Conservation (phyloP, 2,797 vertebrate genomes). For the Enteromius treurensis region DNA sequence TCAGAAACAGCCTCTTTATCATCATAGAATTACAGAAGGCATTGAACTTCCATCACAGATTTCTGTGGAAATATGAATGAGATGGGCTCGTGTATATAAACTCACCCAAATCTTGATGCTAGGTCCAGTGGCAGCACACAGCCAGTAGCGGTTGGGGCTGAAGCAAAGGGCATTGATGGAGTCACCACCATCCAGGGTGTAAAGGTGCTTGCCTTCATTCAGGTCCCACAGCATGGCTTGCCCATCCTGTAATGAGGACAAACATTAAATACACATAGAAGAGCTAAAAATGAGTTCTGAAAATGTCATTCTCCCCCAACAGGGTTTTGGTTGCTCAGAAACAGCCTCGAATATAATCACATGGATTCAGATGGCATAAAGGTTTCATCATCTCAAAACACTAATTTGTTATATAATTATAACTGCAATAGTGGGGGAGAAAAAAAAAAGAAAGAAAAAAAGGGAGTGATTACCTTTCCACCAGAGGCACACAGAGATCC, state of each 20-base stretch:
- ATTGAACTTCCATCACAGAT: slow-evolving; percentile 72
- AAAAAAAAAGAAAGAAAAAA: background rate
- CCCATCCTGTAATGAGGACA: slow-evolving; percentile 80
- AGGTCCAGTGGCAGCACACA: slow-evolving; percentile 94
- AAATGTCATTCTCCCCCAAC: background rate
- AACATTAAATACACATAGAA: background rate
- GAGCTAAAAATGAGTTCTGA: background rate
- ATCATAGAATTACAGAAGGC: slow-evolving; percentile 79
- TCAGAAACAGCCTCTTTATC: slow-evolving; percentile 88
- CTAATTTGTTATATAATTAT: background rate
- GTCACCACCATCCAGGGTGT: slow-evolving; percentile 95
- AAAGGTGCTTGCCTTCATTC: slow-evolving; percentile 97
- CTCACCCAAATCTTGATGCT: slow-evolving; percentile 98
- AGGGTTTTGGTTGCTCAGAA: slow-evolving; percentile 70
- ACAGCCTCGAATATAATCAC: slow-evolving; percentile 82
- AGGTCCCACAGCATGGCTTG: slow-evolving; percentile 98
- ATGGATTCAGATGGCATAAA: slow-evolving; percentile 65
- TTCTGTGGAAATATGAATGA: background rate
- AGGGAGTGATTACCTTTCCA: slow-evolving; percentile 82
- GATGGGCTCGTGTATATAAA: background rate
- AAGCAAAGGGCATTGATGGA: slow-evolving; percentile 96
- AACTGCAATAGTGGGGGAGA: background rate
- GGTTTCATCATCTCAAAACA: slow-evolving; percentile 61
- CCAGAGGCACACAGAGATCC: slow-evolving; percentile 97
- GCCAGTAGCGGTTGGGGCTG: slow-evolving; percentile 98